Base-by-base conservation (phyloP, 2,888 invertebrate species). In the Slavum lentiscoides region DNA sequence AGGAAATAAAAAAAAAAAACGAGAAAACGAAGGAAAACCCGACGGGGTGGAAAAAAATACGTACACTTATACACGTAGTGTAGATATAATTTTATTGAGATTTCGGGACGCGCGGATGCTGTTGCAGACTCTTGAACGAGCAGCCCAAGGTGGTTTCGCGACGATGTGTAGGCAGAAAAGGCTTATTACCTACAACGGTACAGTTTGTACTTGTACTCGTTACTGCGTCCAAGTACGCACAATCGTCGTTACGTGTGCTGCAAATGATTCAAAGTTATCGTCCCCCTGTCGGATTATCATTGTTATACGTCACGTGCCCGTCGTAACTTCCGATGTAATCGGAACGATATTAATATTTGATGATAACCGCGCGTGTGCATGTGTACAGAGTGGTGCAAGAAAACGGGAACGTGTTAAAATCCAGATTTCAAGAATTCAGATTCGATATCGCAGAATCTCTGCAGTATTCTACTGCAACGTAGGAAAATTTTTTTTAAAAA, bases 291-390 rank as follows among this genome's bases (percentile, higher is more conserved):
- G 58, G 67, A 67, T n/a, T n/a, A n/a, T n/a, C 30, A 30, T 30
- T 30, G 30, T 76, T 77, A 37, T 61, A 19, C 61, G 62, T 77
- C 77, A 77, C 77, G 77, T 77, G 77, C 77, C 53, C 21, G 62
- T 62, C 77, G 69, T 77, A 77, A 77, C 77, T 69, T 77, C 69
- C 69, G n/a, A 37, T 61, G 68, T 69, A 77, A 69, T 69, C 77
- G 77, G 77, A 62, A 77, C 61, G 69, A 69, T 62, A 55, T 77
- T 69, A 77, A 77, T 77, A 69, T 77, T 77, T 37, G 30, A 77
- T 77, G 77, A 77, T 77, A 53, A 77, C 75, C 21, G 69, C 4
- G 30, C 4, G 30, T 30, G 30, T 30, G 30, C 4, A 4, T 30
- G 30, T 30, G 30, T 30, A 30, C 30, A 30, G 30, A 30, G 30